A percentile compares a stretch with the other conserved stretches of the same genome.
Conservation (phyloP, 2,888 invertebrate species). For the Lasioglossum leucozonium region DNA sequence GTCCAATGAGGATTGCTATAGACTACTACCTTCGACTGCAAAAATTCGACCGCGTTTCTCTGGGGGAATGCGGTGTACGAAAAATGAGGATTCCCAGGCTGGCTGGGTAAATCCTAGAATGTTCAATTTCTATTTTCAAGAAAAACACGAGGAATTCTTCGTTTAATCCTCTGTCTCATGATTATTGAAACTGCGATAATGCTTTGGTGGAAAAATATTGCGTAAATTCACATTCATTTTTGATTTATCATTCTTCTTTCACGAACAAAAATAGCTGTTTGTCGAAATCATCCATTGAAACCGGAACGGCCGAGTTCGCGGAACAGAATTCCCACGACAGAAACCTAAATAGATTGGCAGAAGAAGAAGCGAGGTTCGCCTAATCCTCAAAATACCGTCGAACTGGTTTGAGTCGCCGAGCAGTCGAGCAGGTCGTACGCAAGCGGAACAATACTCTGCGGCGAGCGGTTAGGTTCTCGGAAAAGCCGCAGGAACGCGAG, state of each 20-base stretch:
- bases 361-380: neutral
- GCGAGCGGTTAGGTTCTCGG: conserved; percentile 45
- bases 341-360: neutral
- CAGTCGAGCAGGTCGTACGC: conserved; percentile 21
- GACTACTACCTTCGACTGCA: neutral
- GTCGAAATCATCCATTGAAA: neutral
- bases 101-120: neutral
- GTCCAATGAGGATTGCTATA: neutral
- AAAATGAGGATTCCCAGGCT: neutral
- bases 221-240: no score
- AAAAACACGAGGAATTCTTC: neutral
- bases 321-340: neutral
- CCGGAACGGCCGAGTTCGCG: neutral
- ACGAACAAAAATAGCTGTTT: neutral
- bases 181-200: no score
- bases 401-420: conserved; percentile 40
- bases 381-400: conserved; percentile 9
- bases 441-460: conserved; percentile 47
- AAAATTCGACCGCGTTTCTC: neutral
- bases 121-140: neutral
- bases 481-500: conserved; percentile 57
- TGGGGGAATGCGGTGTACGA: neutral
- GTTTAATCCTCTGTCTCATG: neutral
- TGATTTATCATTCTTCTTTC: no score
- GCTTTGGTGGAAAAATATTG: no score